A percentile compares a stretch with the other conserved stretches of the same genome.
Evolutionary conservation across 1,140 invertebrate species (phyloP).

Genomic region (Zaprionus kolodkinae): DNA sequence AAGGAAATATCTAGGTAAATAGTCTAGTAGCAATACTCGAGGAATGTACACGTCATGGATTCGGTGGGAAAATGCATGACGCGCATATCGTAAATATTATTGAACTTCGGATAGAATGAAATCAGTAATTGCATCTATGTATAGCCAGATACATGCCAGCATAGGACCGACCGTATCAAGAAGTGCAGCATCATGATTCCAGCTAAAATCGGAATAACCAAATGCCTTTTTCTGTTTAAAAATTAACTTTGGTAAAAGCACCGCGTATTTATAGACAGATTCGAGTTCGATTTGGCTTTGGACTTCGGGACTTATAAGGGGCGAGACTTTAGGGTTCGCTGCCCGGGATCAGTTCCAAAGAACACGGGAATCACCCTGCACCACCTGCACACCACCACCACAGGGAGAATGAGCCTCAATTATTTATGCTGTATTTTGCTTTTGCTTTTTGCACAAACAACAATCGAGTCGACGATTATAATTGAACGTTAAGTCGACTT

Average conservation of each 20-base stretch:
- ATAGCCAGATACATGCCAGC: not conserved
- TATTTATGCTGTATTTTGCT: constrained; percentile 29
- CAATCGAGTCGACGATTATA: constrained; percentile 13
- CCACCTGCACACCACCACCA: not conserved
- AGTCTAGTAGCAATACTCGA: constrained; percentile 18
- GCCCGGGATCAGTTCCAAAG: constrained; percentile 21
- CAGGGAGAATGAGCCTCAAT: constrained; percentile 1
- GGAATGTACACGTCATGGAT: constrained; percentile 17
- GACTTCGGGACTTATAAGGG: not conserved
- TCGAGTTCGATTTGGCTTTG: not conserved
- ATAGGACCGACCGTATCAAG: constrained; percentile 5
- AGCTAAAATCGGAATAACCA: constrained; percentile 31
- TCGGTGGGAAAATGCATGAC: constrained; percentile 43
- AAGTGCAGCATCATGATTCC: constrained; percentile 31
- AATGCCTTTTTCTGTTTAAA: constrained; percentile 13
- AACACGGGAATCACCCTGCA: constrained; percentile 29
- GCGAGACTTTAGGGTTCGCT: not conserved
- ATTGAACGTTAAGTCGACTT: constrained; percentile 17
- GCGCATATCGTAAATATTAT: constrained; percentile 10
- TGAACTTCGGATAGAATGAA: constrained; percentile 26
- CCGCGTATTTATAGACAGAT: constrained; percentile 32
- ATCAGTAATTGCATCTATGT: not conserved
- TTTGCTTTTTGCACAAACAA: constrained; percentile 1
- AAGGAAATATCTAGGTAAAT: not conserved
- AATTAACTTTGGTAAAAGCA: constrained; percentile 5